These are phyloP conservation scores for Philopedon plagiatum DNA, from an alignment of 2,888 invertebrate genomes.

Conservation along the genomic window DNA sequence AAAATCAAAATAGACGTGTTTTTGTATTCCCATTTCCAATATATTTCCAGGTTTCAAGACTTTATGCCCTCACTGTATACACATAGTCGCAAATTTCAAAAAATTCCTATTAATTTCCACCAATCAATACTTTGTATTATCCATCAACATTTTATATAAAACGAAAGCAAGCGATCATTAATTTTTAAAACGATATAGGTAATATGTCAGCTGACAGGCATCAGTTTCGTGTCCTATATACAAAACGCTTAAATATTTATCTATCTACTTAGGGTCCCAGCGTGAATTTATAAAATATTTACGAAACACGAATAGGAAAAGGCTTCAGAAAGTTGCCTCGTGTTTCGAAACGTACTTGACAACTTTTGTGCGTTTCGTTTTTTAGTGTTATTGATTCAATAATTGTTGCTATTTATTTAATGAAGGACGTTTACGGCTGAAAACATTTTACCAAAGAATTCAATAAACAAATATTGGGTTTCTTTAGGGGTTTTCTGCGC, in stretches of 20 bases:
- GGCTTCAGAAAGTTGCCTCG: slow-evolving; percentile 15
- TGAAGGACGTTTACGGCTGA: neutral
- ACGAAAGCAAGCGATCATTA: neutral
- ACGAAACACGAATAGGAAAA: slow-evolving; percentile 11
- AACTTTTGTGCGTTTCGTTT: slow-evolving; percentile 35
- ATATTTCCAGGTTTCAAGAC: too few relatives aligned
- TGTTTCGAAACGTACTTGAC: slow-evolving; percentile 10
- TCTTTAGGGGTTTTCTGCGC: too few relatives aligned
- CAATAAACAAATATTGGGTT: too few relatives aligned
- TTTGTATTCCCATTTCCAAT: too few relatives aligned
- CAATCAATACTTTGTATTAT: neutral
- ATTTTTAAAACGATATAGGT: neutral
- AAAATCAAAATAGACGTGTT: too few relatives aligned
- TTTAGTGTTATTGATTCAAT: slow-evolving; percentile 5
- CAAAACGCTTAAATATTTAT: slow-evolving; percentile 30
- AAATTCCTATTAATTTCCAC: neutral
- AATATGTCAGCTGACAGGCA: slow-evolving; percentile 25
- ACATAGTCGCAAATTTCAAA: too few relatives aligned
- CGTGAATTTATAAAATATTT: slow-evolving; percentile 25
- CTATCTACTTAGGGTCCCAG: slow-evolving; percentile 16
- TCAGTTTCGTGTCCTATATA: slow-evolving; percentile 31
- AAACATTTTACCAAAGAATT: neutral
- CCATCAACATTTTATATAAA: neutral
- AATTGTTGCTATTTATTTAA: neutral
- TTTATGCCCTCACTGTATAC: too few relatives aligned